Base-by-base conservation (phyloP, 2,113 vertebrate genomes). In the Theristicus caerulescens region DNA sequence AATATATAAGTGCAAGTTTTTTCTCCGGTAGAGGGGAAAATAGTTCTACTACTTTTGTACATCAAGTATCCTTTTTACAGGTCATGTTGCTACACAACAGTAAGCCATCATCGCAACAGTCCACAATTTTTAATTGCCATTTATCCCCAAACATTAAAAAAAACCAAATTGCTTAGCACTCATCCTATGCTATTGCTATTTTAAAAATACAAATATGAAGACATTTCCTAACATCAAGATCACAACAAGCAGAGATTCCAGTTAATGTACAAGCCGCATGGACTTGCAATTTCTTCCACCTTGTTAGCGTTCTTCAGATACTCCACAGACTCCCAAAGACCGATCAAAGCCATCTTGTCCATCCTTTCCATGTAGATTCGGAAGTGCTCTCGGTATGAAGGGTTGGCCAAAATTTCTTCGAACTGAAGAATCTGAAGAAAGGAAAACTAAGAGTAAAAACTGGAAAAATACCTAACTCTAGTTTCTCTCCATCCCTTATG, bases 301-400 rank as follows among this genome's bases (percentile, higher is more conserved):
- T 99, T 99, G 97, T 99, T 99, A 88, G 99, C 99, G 32, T 92
- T 99, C 98, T 99, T 99, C 64, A 99, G 96, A n/a, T 95, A 98
- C 97, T 99, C 99, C 97, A 99, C 99, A 49, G 99, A 98, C 92
- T 99, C 99, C 99, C 99, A 99, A 93, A 99, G 99, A 94, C 98
- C 96, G 3, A 99, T 99, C 88, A 99, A 98, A 96, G 98, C 98
- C 90, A 98, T 97, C 96, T 99, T 99, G 95, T 99, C 99, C 87
- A 99, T 98, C 86, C 98, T 98, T 94, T 99, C 99, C 99, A 99
- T 99, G 97, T 99, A 99, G 79, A 98, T 97, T 85, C 98, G 97
- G 88, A 99, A 99, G 74, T 99, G 98, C 51, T 99, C 98, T 96
- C 99, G 98, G 96, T 99, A 99, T 16, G 96, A 98, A 58, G 98